Base-by-base conservation (phyloP, 1,140 invertebrate species). In the Danaus plexippus region DNA sequence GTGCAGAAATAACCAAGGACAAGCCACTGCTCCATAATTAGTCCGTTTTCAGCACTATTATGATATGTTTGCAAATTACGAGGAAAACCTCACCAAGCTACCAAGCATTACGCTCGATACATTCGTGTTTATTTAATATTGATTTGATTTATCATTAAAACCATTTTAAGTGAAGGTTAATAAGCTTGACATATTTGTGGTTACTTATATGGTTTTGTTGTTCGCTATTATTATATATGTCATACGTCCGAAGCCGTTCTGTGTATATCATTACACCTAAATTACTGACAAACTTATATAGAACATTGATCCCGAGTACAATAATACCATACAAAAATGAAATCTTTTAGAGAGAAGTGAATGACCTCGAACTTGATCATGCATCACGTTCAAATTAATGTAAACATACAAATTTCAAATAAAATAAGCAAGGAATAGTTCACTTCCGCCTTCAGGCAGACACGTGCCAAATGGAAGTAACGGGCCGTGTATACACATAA, bases 321-420 rank as follows among this genome's bases (percentile, higher is more conserved):
- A 52, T 11, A 42, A 52, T 43, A 13, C 42, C 41, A 52, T 43
- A 52, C 40, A 52, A 15, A 15, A 15, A 15, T 15, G 15, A 15
- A 43, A 43, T 43, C 50, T 52, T 45, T 57, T 48, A 10, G 15
- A 40, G 47, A 32, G 47, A 63, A 69, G 73, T 77, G 75, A 77
- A 80, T 67, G 66, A 82, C 79, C 81, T 82, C 77, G 79, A 85
- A 85, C 81, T 85, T 85, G 81, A 73, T 71, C 60, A 66, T 64
- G 61, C 63, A 65, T 66, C 64, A 67, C 22, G 5, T 32, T 67
- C 58, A 61, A 59, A 43, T 64, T 56, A 72, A 73, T 69, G 73
- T 84, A 83, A 81, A 81, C 75, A 80, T 43, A 59, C 60, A 69
- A 52, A 66, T 66, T 66, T 66, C 63, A 71, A 76, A 78, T 75